Evolutionary conservation across 2,888 invertebrate genomes (phyloP).

Genomic region (Helleia helle): DNA sequence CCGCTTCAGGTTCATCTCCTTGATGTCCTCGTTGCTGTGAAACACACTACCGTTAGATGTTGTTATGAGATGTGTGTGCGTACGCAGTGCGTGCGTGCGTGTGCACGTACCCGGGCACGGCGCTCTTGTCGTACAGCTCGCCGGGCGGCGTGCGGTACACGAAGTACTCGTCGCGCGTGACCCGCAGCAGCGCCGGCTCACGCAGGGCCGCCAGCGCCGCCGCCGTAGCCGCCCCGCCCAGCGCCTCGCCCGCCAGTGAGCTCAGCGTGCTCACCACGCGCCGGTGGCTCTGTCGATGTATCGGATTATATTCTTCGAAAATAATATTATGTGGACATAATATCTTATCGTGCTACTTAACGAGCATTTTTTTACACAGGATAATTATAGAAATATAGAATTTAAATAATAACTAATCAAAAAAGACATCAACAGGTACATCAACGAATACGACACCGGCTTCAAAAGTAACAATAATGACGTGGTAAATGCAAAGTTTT

Average conservation of each 20-base stretch:
- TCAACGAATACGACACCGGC: too few species aligned
- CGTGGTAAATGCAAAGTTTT: too few species aligned
- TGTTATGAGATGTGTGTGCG: neutral
- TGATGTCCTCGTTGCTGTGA: conserved; percentile 57
- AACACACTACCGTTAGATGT: neutral
- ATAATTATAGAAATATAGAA: neutral
- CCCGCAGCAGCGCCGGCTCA: conserved; percentile 77
- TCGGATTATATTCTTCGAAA: too few species aligned
- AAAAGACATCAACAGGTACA: too few species aligned
- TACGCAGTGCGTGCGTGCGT: neutral
- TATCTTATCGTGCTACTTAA: too few species aligned
- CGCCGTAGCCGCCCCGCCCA: conserved; percentile 77
- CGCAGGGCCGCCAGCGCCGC: conserved; percentile 75
- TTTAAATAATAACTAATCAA: too few species aligned
- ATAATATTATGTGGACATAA: too few species aligned
- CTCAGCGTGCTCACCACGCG: conserved; percentile 78
- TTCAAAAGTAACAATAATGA: too few species aligned
- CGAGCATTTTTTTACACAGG: neutral
- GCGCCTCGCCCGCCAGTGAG: conserved; percentile 76
- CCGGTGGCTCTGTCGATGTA: conserved; percentile 10
- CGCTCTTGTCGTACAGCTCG: conserved; percentile 90
- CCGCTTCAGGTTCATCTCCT: conserved; percentile 87
- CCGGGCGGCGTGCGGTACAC: conserved; percentile 86
- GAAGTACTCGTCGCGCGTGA: conserved; percentile 78
- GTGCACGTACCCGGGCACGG: conserved; percentile 48